Conservation (phyloP, 2,888 invertebrate genomes). For the Geophilus truncorum region DNA sequence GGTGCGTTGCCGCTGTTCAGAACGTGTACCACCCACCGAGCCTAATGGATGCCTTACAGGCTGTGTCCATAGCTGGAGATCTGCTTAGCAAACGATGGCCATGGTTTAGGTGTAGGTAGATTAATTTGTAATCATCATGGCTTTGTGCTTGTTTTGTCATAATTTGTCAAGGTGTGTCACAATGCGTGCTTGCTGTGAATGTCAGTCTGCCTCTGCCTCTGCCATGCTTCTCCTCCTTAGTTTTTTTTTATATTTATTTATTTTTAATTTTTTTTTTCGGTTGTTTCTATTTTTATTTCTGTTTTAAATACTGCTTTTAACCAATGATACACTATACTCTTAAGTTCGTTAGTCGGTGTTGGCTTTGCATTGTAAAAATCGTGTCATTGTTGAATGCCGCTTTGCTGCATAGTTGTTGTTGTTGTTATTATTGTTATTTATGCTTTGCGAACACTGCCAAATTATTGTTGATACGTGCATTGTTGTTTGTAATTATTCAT, state of each 20-base stretch:
- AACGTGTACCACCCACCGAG: background rate
- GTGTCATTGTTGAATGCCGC: no score
- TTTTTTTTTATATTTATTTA: background rate
- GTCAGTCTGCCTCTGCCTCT: no score
- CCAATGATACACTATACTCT: background rate
- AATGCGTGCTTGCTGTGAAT: background rate
- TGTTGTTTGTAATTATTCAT: no score
- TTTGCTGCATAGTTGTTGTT: no score
- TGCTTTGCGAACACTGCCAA: no score
- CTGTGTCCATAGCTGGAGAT: constrained; percentile 29
- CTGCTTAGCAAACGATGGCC: constrained; percentile 31
- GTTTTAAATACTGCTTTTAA: background rate
- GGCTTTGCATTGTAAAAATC: no score
- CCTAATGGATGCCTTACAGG: constrained; percentile 30
- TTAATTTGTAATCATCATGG: constrained; percentile 4
- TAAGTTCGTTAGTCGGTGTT: no score
- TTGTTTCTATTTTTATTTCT: background rate
- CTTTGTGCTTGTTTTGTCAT: background rate
- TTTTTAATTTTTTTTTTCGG: background rate
- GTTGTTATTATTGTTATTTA: no score
- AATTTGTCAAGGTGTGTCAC: constrained; percentile 12
- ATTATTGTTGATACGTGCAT: no score
- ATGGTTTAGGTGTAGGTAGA: constrained; percentile 34
- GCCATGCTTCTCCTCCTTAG: background rate
- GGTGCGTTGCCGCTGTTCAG: constrained; percentile 27